These are phyloP conservation scores for Morone saxatilis DNA, from an alignment of 2,113 vertebrate species.

Conservation along the genomic window DNA sequence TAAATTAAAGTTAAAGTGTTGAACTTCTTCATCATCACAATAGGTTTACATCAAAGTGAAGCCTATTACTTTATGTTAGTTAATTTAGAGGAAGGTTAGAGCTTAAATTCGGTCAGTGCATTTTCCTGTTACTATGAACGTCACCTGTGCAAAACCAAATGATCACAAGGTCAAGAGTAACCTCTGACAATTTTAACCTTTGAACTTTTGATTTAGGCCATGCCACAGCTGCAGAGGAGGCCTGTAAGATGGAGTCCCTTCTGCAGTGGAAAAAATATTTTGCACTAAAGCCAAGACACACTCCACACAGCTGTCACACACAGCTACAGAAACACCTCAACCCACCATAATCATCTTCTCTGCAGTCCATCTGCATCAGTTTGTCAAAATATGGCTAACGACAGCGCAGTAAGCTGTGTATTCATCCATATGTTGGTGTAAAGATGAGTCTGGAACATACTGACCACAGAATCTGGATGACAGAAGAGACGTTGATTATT, in stretches of 20 bases:
- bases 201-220: background rate
- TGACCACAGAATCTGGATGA: no score
- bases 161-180: background rate
- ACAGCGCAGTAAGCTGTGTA: background rate
- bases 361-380: background rate
- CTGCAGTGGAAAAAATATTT: no score
- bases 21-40: background rate
- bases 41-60: conserved; percentile 6
- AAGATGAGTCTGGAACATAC: no score
- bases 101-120: background rate
- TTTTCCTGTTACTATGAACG: background rate
- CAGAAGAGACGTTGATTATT: no score
- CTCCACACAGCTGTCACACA: no score
- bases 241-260: no score
- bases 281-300: no score
- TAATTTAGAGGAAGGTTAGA: background rate
- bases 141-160: background rate
- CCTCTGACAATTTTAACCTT: background rate
- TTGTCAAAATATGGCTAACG: background rate
- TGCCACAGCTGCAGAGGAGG: background rate
- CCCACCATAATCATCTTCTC: background rate
- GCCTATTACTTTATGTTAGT: background rate
- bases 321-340: background rate
- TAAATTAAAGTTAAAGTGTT: background rate
- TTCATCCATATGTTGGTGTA: background rate